Percentiles rank a stretch among this genome's conserved stretches.
These are phyloP conservation scores for Babyrousa celebensis DNA, from an alignment of 2,797 vertebrate species.

Conservation along the genomic window DNA sequence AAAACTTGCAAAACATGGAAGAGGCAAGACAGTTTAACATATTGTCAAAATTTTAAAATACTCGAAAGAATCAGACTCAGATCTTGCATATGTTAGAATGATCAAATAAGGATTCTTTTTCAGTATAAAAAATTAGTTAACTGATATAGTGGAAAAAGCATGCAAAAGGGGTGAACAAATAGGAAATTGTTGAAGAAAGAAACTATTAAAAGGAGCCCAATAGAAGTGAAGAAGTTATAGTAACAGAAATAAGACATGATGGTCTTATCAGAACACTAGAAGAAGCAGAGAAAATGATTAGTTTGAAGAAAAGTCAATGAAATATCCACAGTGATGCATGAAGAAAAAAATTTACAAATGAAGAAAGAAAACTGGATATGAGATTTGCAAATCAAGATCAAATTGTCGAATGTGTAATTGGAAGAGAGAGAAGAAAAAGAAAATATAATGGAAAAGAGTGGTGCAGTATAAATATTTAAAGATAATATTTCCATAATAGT, in stretches of 20 bases:
- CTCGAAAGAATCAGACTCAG: not conserved
- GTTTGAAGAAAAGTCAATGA: not conserved
- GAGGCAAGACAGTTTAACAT: not conserved
- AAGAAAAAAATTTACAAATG: not conserved
- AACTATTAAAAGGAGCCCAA: not conserved
- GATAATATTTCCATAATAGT: not conserved
- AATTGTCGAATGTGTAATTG: not conserved
- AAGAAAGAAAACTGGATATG: not conserved
- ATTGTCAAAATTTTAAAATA: not conserved
- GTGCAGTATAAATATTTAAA: not conserved
- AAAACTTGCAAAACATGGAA: not conserved
- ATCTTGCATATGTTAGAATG: not conserved
- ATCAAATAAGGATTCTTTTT: not conserved
- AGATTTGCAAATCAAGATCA: not conserved
- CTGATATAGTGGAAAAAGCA: not conserved
- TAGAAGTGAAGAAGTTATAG: not conserved
- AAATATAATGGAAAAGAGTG: not conserved
- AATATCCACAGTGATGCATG: not conserved
- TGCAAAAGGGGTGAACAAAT: not conserved
- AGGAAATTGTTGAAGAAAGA: not conserved
- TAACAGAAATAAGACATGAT: slow-evolving; percentile 13
- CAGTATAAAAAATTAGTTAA: not conserved
- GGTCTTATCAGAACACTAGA: not conserved
- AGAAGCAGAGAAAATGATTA: not conserved
- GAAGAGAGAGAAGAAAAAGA: not conserved